These are phyloP conservation scores for Crypturellus tataupa DNA, from an alignment of 2,797 vertebrate genomes.

Conservation along the genomic window DNA sequence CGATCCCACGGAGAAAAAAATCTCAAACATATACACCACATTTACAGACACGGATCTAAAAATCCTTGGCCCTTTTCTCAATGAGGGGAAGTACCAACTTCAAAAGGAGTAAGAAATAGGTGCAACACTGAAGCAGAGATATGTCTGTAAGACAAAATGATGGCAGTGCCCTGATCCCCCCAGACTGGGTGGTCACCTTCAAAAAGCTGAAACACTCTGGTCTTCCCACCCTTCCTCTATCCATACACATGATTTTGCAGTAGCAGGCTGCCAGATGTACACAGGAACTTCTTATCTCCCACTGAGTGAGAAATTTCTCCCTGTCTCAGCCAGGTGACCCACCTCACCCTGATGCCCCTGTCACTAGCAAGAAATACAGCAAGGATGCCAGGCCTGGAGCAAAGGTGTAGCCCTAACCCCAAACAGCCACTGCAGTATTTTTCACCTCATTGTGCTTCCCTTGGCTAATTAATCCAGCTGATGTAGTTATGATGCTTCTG, in stretches of 20 bases:
- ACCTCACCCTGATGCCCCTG: rapidly evolving
- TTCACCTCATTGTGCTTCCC: background rate
- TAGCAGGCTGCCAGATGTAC: background rate
- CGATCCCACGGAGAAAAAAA: background rate
- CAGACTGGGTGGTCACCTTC: too few relatives aligned
- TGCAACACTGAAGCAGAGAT: background rate
- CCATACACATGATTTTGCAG: background rate
- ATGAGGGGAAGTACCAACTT: background rate
- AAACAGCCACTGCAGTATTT: background rate
- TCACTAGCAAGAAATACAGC: background rate
- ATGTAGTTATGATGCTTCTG: background rate
- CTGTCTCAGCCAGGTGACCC: background rate
- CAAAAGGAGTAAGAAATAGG: background rate
- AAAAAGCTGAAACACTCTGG: rapidly evolving
- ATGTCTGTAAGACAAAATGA: background rate
- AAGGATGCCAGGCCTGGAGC: background rate
- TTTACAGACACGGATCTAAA: background rate
- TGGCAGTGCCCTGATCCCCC: background rate
- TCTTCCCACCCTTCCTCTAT: background rate
- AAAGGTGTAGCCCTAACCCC: background rate
- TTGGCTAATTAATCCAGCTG: background rate
- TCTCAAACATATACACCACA: background rate
- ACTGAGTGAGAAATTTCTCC: background rate
- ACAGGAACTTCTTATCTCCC: background rate
- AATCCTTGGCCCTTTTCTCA: background rate